phyloP scores from a whole-genome alignment of 2,113 vertebrate species.

The Ceyx melanurus region DNA sequence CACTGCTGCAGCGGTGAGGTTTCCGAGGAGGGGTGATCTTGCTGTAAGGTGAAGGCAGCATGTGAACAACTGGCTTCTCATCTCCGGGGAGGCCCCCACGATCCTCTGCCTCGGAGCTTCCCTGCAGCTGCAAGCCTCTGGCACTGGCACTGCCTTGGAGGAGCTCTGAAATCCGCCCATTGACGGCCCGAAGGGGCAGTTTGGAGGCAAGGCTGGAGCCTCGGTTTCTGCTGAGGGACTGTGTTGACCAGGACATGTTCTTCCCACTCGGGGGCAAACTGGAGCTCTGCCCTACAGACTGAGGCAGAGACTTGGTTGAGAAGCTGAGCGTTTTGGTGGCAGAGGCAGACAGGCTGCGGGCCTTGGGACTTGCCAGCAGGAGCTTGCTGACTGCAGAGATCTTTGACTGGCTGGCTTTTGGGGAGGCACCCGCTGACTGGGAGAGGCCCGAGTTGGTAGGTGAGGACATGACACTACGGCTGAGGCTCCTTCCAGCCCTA shows the following conservation, averaged over 20 bases:
- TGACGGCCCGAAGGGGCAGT: conserved; percentile 89
- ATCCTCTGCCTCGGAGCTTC: conserved; percentile 70
- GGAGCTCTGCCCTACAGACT: conserved; percentile 87
- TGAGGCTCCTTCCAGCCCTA: conserved; percentile 84
- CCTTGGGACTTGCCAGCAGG: conserved; percentile 91
- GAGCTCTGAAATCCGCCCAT: conserved; percentile 93
- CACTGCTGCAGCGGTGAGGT: conserved; percentile 95
- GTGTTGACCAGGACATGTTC: conserved; percentile 92
- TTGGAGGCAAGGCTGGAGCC: conserved; percentile 87
- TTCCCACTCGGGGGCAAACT: conserved; percentile 86
- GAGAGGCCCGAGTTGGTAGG: conserved; percentile 69
- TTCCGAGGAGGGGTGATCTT: conserved; percentile 94
- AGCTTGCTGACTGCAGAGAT: conserved; percentile 96
- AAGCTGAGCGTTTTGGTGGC: conserved; percentile 95
- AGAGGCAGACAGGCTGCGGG: conserved; percentile 88
- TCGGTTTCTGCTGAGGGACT: conserved; percentile 90
- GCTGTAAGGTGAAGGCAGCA: conserved; percentile 95
- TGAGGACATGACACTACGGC: conserved; percentile 80
- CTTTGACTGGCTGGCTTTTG: conserved; percentile 86
- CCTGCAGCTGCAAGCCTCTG: conserved; percentile 71
- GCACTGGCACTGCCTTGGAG: conserved; percentile 82
- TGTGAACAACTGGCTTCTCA: conserved; percentile 79
- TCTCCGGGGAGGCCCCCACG: conserved; percentile 63
- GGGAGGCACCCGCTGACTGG: conserved; percentile 81
- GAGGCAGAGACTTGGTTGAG: conserved; percentile 94